phyloP scores from a whole-genome alignment of 2,888 invertebrate species.

The Agrilus cyanescens region DNA sequence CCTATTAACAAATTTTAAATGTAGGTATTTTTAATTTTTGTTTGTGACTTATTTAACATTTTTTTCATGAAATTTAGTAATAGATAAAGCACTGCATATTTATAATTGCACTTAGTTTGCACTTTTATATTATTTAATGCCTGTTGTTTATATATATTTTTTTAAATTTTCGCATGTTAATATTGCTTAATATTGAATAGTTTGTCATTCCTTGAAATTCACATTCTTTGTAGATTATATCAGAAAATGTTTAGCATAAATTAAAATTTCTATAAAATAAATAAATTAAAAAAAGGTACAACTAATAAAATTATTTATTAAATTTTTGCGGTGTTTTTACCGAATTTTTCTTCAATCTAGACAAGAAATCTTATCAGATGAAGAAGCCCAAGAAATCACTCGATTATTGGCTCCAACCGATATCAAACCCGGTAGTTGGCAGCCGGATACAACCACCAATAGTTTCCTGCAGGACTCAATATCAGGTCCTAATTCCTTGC shows the following conservation, averaged over 20 bases:
- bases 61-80: no score
- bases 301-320: not conserved
- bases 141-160: no score
- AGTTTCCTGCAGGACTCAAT: conserved; percentile 32
- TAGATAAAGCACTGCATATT: no score
- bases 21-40: no score
- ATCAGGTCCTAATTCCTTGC: conserved; percentile 37
- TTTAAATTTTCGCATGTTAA: no score
- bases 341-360: conserved; percentile 33
- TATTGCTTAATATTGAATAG: not conserved
- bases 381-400: conserved; percentile 82
- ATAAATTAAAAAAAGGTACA: no score
- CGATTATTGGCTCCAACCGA: conserved; percentile 44
- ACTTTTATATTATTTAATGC: no score
- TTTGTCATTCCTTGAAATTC: not conserved
- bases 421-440: conserved; percentile 18
- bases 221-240: not conserved
- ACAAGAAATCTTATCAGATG: conserved; percentile 75
- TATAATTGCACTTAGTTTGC: no score
- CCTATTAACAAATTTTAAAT: not conserved
- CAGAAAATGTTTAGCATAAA: not conserved
- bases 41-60: no score
- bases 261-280: no score
- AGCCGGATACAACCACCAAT: conserved; percentile 32
- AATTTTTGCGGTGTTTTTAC: not conserved